These are phyloP conservation scores for Procambarus virginalis DNA, from an alignment of 1,140 invertebrate genomes.

Conservation along the genomic window DNA sequence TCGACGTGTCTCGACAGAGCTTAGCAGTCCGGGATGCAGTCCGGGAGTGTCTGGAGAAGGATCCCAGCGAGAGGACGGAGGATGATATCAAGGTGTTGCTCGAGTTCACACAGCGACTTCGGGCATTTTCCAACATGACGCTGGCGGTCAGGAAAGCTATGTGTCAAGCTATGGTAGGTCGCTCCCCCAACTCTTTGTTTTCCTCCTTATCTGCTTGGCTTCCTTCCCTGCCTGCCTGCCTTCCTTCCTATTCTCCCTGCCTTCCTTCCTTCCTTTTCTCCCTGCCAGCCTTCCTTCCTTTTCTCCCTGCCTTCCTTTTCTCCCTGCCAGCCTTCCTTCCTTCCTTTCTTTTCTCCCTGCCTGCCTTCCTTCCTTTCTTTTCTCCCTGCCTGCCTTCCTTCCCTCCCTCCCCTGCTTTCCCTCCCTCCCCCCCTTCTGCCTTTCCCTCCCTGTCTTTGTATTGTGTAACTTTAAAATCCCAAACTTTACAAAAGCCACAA, in stretches of 20 bases:
- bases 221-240: neutral
- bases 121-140: slow-evolving; percentile 95
- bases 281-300: neutral
- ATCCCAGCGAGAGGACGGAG: slow-evolving; percentile 92
- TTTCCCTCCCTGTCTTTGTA: no score
- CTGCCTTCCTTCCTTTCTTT: no score
- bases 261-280: neutral
- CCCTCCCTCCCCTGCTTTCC: no score
- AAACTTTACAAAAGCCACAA: no score
- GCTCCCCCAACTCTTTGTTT: neutral
- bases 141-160: slow-evolving; percentile 91
- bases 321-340: no score
- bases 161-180: slow-evolving; percentile 87
- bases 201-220: neutral
- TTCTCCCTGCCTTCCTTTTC: no score
- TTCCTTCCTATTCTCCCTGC: no score
- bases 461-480: no score
- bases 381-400: no score
- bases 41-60: slow-evolving; percentile 97
- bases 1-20: slow-evolving; percentile 78
- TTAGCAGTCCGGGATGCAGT: slow-evolving; percentile 93
- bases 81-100: slow-evolving; percentile 96
- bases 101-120: slow-evolving; percentile 97
- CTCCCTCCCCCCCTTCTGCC: no score
- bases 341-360: no score